These are phyloP conservation scores for Platygyra sinensis DNA, from an alignment of 64 coral and sea anemone species.

Conservation along the genomic window DNA sequence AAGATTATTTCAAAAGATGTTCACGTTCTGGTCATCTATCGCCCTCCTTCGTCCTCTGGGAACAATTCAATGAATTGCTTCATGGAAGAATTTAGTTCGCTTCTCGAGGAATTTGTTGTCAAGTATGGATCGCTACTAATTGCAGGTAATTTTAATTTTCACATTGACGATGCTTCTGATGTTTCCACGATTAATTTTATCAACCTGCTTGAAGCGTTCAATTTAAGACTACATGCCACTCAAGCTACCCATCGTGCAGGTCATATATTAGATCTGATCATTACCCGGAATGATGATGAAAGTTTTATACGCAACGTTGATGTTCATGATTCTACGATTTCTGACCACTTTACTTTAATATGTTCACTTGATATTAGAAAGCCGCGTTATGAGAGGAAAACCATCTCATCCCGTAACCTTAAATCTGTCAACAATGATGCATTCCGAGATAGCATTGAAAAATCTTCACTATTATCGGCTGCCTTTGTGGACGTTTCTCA, in stretches of 20 bases:
- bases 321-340: too few relatives aligned
- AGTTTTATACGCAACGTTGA: too few relatives aligned
- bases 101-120: conserved; percentile 44
- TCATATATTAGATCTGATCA: too few relatives aligned
- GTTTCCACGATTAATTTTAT: conserved; percentile 37
- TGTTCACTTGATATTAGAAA: too few relatives aligned
- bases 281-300: too few relatives aligned
- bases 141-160: conserved; percentile 44
- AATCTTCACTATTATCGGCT: too few relatives aligned
- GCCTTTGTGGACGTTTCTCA: too few relatives aligned
- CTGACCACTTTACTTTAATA: too few relatives aligned
- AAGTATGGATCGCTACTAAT: conserved; percentile 52
- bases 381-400: too few relatives aligned
- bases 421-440: too few relatives aligned
- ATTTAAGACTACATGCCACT: conserved; percentile 46
- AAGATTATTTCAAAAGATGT: conserved; percentile 34
- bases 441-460: too few relatives aligned
- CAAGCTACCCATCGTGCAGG: conserved; percentile 53
- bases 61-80: conserved; percentile 49
- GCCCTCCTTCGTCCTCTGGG: conserved; percentile 31
- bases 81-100: conserved; percentile 38
- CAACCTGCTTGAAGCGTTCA: conserved; percentile 41
- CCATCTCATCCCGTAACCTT: too few relatives aligned
- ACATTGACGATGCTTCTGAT: not conserved
- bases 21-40: conserved; percentile 11